Percentiles rank a stretch among this genome's conserved stretches.
Evolutionary conservation across 2,888 invertebrate genomes (phyloP).

Genomic region (Drosophila fungiperda): DNA sequence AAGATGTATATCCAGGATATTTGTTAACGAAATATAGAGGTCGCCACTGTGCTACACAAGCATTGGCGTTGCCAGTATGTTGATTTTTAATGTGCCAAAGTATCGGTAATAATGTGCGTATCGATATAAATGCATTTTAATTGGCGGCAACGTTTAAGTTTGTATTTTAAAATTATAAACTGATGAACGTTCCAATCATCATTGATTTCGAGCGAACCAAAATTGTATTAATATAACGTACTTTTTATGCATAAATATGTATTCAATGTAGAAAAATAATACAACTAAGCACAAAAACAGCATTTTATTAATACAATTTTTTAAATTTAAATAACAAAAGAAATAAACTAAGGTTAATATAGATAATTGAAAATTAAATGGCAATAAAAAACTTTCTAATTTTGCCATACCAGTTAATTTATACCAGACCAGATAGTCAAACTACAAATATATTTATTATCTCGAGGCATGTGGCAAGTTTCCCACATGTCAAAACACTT

Average conservation of each 20-base stretch:
- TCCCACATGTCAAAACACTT: conserved; percentile 27
- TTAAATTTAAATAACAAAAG: background rate
- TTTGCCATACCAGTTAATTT: background rate
- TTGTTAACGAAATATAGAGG: background rate
- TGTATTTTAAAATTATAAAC: background rate
- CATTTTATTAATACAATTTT: background rate
- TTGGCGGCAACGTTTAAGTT: conserved; percentile 8
- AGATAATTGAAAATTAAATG: background rate
- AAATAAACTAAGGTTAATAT: background rate
- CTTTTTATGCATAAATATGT: background rate
- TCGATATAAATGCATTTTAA: background rate
- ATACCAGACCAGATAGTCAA: background rate
- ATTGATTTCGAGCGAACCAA: background rate
- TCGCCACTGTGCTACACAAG: conserved; percentile 12
- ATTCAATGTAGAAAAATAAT: background rate
- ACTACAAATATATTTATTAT: background rate
- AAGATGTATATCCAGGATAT: background rate
- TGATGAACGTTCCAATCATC: background rate
- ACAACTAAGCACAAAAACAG: background rate
- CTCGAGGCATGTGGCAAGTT: conserved; percentile 14
- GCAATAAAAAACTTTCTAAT: background rate
- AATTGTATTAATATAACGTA: background rate
- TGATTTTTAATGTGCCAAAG: accelerated
- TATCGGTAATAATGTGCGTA: conserved; percentile 5
- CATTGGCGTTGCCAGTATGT: conserved; percentile 23